phyloP scores from a whole-genome alignment of 1,140 invertebrate genomes.

The Homarus americanus region DNA sequence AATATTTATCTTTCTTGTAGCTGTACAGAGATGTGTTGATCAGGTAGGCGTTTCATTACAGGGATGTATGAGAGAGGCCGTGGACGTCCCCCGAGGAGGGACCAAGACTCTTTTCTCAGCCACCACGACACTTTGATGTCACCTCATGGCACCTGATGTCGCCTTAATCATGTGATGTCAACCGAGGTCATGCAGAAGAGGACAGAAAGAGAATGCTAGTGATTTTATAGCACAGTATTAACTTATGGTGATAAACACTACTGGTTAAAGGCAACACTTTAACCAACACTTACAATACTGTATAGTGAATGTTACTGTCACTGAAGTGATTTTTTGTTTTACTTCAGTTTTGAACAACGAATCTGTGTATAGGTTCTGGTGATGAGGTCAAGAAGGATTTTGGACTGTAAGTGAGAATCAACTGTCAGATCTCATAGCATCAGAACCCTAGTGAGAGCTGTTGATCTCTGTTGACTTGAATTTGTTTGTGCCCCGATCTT shows the following conservation, averaged over 20 bases:
- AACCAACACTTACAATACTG: no score
- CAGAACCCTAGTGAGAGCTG: conserved; percentile 21
- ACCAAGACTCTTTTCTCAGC: conserved; percentile 6
- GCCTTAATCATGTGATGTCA: conserved; percentile 40
- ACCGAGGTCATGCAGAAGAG: conserved; percentile 42
- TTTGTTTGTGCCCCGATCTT: conserved; percentile 36
- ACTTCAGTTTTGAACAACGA: conserved; percentile 40
- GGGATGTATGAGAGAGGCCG: conserved; percentile 64
- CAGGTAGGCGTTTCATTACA: conserved; percentile 21
- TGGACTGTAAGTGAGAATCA: background rate
- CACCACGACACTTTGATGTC: conserved; percentile 9
- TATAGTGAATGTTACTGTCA: background rate
- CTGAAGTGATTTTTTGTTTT: background rate
- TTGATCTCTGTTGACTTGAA: conserved; percentile 27
- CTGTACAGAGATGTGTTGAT: no score
- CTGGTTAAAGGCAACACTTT: background rate
- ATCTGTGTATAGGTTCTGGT: background rate
- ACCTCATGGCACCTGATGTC: conserved; percentile 26
- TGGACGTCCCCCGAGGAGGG: conserved; percentile 32
- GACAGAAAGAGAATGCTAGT: conserved; percentile 35
- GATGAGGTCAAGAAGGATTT: conserved; percentile 18
- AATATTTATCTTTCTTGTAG: no score
- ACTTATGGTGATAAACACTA: conserved; percentile 12
- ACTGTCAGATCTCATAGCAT: background rate
- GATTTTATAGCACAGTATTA: background rate